phyloP scores from a whole-genome alignment of 2,888 invertebrate genomes.

The Cheilosia vulpina region DNA sequence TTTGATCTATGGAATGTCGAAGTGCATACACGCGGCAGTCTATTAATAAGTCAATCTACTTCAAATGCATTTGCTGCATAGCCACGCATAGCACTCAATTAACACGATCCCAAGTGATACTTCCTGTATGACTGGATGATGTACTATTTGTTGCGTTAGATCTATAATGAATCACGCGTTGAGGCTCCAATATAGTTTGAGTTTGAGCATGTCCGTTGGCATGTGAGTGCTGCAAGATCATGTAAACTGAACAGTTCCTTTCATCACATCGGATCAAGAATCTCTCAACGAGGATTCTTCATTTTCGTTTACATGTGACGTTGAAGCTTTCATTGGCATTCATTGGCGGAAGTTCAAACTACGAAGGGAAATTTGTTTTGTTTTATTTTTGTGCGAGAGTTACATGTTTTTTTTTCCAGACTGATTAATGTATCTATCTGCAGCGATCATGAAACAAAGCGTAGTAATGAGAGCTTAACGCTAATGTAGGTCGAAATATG shows the following conservation, averaged over 20 bases:
- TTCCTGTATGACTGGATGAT: slow-evolving; percentile 47
- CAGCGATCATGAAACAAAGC: slow-evolving; percentile 18
- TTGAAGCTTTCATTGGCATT: slow-evolving; percentile 43
- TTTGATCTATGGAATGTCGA: slow-evolving; percentile 39
- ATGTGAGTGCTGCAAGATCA: slow-evolving; percentile 7
- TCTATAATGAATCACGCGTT: slow-evolving; percentile 7
- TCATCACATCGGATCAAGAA: slow-evolving; percentile 48
- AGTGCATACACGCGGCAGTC: slow-evolving; percentile 52
- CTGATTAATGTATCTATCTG: slow-evolving; percentile 12
- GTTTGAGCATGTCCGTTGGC: neutral
- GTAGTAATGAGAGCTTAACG: slow-evolving; percentile 60
- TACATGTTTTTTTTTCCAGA: neutral
- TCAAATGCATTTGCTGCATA: slow-evolving; percentile 38
- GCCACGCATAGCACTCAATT: slow-evolving; percentile 48
- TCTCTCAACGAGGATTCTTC: slow-evolving; percentile 35
- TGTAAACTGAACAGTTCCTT: slow-evolving; percentile 29
- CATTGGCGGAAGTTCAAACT: slow-evolving; percentile 53
- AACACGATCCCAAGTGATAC: slow-evolving; percentile 61
- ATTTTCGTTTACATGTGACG: slow-evolving; percentile 33
- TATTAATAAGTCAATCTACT: slow-evolving; percentile 63
- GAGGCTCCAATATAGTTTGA: neutral
- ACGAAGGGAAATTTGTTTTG: neutral
- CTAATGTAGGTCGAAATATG: slow-evolving; percentile 54
- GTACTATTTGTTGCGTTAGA: slow-evolving; percentile 28
- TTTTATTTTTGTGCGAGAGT: slow-evolving; percentile 4